phyloP scores from a whole-genome alignment of 1,140 invertebrate genomes.

The Pseudomyrmex dendroicus region DNA sequence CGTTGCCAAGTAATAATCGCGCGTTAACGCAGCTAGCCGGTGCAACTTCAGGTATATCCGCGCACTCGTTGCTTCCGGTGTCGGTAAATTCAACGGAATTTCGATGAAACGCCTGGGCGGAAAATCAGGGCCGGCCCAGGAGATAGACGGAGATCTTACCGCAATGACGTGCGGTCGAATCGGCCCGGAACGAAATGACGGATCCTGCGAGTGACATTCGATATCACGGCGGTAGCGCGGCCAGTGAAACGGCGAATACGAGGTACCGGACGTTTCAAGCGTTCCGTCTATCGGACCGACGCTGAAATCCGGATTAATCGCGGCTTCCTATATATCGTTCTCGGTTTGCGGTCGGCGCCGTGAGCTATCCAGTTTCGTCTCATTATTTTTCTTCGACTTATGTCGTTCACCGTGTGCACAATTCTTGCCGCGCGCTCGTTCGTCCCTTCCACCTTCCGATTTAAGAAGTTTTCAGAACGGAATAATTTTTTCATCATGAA shows the following conservation, averaged over 20 bases:
- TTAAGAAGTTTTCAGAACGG: background rate
- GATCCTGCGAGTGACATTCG: conserved; percentile 85
- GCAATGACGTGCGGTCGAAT: conserved; percentile 85
- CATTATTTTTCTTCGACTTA: conserved; percentile 60
- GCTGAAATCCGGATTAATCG: conserved; percentile 74
- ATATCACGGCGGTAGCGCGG: conserved; percentile 83
- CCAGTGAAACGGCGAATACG: conserved; percentile 77
- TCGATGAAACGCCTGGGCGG: conserved; percentile 79
- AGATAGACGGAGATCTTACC: conserved; percentile 83
- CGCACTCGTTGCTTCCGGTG: conserved; percentile 35
- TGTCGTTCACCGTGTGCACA: background rate
- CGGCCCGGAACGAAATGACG: conserved; percentile 84
- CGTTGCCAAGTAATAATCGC: conserved; percentile 40
- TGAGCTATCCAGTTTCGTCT: conserved; percentile 39
- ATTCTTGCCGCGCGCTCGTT: background rate
- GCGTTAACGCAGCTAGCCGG: conserved; percentile 42
- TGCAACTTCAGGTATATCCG: conserved; percentile 56
- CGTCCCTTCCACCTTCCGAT: background rate
- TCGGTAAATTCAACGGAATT: conserved; percentile 71
- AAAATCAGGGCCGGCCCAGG: conserved; percentile 82
- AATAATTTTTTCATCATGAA: background rate
- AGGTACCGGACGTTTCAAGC: conserved; percentile 70
- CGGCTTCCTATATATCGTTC: conserved; percentile 61
- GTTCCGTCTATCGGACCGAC: conserved; percentile 73
- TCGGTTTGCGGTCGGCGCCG: conserved; percentile 48